Base-by-base conservation (phyloP, 2,888 invertebrate species). In the Brenthis hecate region DNA sequence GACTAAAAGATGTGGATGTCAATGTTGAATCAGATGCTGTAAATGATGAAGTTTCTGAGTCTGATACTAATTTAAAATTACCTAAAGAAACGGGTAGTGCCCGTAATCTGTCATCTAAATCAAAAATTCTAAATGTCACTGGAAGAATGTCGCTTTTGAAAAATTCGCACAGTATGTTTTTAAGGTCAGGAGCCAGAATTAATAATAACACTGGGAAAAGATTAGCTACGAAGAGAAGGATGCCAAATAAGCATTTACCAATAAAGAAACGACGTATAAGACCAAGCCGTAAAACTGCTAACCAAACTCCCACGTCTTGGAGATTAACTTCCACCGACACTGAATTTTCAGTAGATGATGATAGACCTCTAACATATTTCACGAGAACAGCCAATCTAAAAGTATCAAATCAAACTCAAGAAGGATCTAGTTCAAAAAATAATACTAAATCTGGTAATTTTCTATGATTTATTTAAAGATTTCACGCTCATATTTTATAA, bases 1-100 rank as follows among this genome's bases (percentile, higher is more conserved):
- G 80, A 47, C 28, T 75, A 19, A 60, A 11, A n/a, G 48, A 60
- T 50, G 19, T 50, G 28, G 28, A 28, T 28, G 28, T 28, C 28
- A 4, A 3, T 28, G 28, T 28, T 28, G 28, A 28, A 28, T 28
- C 28, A 19, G 43, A 58, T 54, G 28, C n/a, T 13, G 36, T 2
- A 4, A 47, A 13, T 16, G 32, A 53, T 50, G 0, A 43, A 54
- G 4, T 32, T 2, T 0, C 13, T n/a, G 11, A 51, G 6, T 3
- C 19, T 1, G 47, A 63, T 5, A 47, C 11, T 14, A 14, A 8
- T 23, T 47, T 51, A 13, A 51, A 16, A 0, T 51, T 19, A 36
- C 0, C 14, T 14, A 8, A 5, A n/a, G 32, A 16, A 51, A 5
- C n/a, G 8, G 14, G 13, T 1, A 23, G 47, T 8, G 11, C n/a